phyloP scores from a whole-genome alignment of 53 echinoderm and acorn worm species.

The Paracentrotus lividus region DNA sequence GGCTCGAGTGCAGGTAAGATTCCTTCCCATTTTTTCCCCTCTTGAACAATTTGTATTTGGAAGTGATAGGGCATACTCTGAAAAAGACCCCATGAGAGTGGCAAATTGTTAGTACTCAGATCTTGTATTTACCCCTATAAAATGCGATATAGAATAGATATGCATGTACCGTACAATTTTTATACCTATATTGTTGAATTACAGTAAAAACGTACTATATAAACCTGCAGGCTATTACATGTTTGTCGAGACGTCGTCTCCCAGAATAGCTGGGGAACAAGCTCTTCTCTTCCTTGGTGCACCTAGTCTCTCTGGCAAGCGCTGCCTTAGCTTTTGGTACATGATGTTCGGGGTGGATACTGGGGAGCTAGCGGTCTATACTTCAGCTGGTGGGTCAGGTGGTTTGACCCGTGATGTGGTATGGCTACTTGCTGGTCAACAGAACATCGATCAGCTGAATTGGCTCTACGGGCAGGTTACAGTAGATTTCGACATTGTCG shows the following conservation, averaged over 20 bases:
- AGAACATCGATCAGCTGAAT: conserved; percentile 56
- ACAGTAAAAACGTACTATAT: too few relatives aligned
- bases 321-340: conserved; percentile 87
- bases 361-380: conserved; percentile 66
- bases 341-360: conserved; percentile 81
- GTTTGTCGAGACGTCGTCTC: conserved; percentile 68
- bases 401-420: conserved; percentile 33
- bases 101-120: too few relatives aligned
- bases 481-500: conserved; percentile 34
- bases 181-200: too few relatives aligned
- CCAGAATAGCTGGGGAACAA: conserved; percentile 48
- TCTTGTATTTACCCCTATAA: too few relatives aligned
- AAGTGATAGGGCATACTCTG: too few relatives aligned
- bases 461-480: conserved; percentile 69
- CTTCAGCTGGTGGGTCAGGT: neutral
- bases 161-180: too few relatives aligned
- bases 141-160: too few relatives aligned
- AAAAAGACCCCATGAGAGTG: too few relatives aligned
- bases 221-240: conserved; percentile 64
- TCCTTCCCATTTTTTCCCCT: neutral
- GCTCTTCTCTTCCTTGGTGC: conserved; percentile 74
- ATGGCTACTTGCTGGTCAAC: conserved; percentile 58
- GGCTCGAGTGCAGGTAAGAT: conserved; percentile 56
- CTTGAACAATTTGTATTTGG: neutral
- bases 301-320: conserved; percentile 67